phyloP scores from a whole-genome alignment of 2,113 vertebrate genomes.

The Petrocephalus zakoni region DNA sequence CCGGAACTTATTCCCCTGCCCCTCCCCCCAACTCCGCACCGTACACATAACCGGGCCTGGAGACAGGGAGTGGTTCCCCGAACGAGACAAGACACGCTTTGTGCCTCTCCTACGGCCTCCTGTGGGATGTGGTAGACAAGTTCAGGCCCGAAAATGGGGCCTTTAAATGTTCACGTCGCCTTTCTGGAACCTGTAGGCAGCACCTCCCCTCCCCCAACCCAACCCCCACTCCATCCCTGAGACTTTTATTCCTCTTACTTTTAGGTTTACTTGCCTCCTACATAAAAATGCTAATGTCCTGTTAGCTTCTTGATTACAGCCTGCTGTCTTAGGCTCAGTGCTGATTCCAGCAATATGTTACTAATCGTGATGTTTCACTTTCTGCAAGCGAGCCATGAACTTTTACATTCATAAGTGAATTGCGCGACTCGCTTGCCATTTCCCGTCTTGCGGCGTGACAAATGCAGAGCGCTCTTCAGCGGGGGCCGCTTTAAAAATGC shows the following conservation, averaged over 20 bases:
- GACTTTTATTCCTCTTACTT: not conserved
- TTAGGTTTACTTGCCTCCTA: not conserved
- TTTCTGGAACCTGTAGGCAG: not conserved
- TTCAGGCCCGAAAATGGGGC: not conserved
- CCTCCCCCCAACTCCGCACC: not conserved
- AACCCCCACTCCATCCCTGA: not conserved
- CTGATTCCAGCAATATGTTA: not conserved
- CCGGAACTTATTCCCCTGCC: not conserved
- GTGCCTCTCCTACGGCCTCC: constrained; percentile 36
- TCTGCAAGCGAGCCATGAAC: not conserved
- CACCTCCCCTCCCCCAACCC: not conserved
- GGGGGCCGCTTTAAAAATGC: not conserved
- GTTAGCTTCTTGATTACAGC: not conserved
- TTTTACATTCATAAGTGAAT: not conserved
- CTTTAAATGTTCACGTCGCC: not conserved
- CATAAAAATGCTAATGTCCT: not conserved
- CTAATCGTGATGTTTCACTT: not conserved
- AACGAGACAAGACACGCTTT: constrained; percentile 60
- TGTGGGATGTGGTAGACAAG: not conserved
- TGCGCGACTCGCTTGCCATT: not conserved
- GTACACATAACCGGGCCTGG: constrained; percentile 39
- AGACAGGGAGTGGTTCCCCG: constrained; percentile 36
- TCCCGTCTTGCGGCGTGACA: not conserved
- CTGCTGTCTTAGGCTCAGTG: not conserved
- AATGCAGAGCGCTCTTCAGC: not conserved